Conservation (phyloP, 2,797 vertebrate genomes). For the Neostethus bicornis region DNA sequence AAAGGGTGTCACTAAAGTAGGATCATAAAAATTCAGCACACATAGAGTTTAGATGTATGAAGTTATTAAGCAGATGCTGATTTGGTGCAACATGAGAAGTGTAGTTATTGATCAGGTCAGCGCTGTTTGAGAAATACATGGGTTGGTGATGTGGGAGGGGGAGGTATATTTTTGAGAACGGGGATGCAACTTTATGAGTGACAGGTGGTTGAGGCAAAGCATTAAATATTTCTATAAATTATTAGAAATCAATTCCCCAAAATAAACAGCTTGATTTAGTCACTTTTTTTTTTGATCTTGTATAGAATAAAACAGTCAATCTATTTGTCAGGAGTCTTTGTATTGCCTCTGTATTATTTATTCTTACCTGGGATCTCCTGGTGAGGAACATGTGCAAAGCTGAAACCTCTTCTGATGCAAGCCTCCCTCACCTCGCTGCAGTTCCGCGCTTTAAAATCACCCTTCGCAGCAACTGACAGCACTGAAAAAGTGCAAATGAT, state of each 20-base stretch:
- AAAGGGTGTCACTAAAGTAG: conserved; percentile 14
- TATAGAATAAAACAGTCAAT: neutral
- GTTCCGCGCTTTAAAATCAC: conserved; percentile 84
- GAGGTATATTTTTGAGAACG: neutral
- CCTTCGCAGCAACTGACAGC: conserved; percentile 74
- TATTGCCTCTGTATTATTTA: neutral
- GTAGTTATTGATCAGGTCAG: conserved; percentile 18
- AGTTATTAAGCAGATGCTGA: conserved; percentile 6
- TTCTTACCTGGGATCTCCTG: conserved; percentile 92
- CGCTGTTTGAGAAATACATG: conserved; percentile 3
- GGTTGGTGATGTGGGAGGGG: neutral
- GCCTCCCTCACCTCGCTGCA: conserved; percentile 89
- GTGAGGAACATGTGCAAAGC: conserved; percentile 85
- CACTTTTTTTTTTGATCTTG: conserved; percentile 12
- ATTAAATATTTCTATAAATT: neutral
- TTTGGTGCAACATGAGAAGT: conserved; percentile 2
- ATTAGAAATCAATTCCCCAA: conserved; percentile 12
- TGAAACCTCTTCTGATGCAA: conserved; percentile 86
- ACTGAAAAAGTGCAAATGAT: conserved; percentile 78
- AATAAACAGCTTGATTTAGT: neutral
- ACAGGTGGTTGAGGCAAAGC: conserved; percentile 54
- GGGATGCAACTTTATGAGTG: conserved; percentile 37
- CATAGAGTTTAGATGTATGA: neutral
- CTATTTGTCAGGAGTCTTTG: neutral
- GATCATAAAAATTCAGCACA: neutral